Evolutionary conservation across 1,140 invertebrate genomes (phyloP).

Genomic region (Aphaenogaster floridana): DNA sequence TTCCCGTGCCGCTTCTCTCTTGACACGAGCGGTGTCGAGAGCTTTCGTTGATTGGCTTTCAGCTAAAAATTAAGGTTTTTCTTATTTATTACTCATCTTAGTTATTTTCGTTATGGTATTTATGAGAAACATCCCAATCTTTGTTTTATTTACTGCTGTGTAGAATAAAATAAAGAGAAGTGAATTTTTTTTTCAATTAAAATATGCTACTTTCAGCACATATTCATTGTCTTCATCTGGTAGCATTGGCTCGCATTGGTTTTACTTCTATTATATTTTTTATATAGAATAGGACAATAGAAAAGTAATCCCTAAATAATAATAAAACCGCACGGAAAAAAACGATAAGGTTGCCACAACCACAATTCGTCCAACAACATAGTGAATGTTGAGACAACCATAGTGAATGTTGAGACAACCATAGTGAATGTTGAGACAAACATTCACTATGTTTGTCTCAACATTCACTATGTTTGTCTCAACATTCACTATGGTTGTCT

Average conservation of each 20-base stretch:
- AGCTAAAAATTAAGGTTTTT: background rate
- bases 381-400: no score
- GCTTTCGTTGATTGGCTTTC: background rate
- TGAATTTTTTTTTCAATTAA: conserved; percentile 3
- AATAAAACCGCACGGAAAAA: no score
- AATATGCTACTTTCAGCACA: background rate
- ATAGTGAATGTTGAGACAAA: no score
- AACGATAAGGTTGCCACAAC: no score
- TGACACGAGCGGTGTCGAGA: background rate
- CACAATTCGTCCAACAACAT: no score
- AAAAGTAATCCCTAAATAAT: background rate
- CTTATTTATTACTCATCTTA: background rate
- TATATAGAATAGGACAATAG: background rate
- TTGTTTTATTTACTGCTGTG: conserved; percentile 8
- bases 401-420: no score
- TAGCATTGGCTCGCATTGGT: background rate
- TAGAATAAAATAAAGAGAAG: background rate
- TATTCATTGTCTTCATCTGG: background rate
- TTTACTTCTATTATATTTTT: background rate
- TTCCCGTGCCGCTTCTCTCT: background rate
- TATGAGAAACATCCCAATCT: background rate
- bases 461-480: no score
- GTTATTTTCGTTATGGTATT: background rate
- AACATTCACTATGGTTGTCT: no score
- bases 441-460: no score